Base-by-base conservation (phyloP, 2,888 invertebrate species). In the Cerastis rubricosa region DNA sequence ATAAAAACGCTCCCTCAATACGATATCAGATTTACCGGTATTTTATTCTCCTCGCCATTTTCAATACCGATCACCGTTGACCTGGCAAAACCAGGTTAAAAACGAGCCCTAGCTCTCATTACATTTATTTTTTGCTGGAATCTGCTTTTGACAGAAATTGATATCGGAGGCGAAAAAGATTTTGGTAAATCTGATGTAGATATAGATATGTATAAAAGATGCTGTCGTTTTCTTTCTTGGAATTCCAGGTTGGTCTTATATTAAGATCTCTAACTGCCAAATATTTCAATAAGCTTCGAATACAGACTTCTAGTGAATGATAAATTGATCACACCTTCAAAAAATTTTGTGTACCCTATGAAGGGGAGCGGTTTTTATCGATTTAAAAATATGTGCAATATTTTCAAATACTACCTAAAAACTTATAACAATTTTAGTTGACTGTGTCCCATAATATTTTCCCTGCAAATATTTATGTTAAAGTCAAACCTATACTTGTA, bases 81-180 rank as follows among this genome's bases (percentile, higher is more conserved):
- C 84, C 85, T 77, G 71, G 80, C 64, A 65, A 65, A 64, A 71
- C 65, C 81, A 83, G 78, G 76, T 74, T 81, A 84, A 80, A 80
- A 85, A 88, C 85, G 78, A 77, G 65, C 35, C 74, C 76, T 76
- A 82, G 71, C 45, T 80, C 80, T 81, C 85, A 82, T 87, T 85
- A 88, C 72, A 79, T 85, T 87, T 74, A 72, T 72, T 84, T 87
- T 84, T 88, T 81, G 64, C 73, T 64, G 35, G 29, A 64, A 43
- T 66, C 80, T 84, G 77, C 75, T 69, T 78, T 68, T 76, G 80
- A 80, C 79, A 83, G 77, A 76, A 80, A 88, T 80, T 86, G 76
- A 86, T 86, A 81, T 78, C 76, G 70, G 25, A 40, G 45, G 19
- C 63, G 59, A 49, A 51, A 64, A 64, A 65, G 69, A 78, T 75